phyloP scores from a whole-genome alignment of 2,797 vertebrate genomes.

The Buphagus erythrorhynchus region DNA sequence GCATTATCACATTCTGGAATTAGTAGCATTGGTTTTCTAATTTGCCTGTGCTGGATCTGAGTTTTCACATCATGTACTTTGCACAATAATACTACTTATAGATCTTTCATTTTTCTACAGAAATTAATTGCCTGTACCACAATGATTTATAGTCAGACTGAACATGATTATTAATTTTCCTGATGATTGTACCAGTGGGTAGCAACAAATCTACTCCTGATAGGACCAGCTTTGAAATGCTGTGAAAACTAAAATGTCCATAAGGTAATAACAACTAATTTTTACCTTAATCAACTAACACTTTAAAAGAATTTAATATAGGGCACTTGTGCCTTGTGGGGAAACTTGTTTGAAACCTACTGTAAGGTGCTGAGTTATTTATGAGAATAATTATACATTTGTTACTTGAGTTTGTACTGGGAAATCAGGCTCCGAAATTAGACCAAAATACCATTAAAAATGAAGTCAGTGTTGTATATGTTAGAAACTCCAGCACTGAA shows the following conservation, averaged over 20 bases:
- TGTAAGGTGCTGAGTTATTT: slow-evolving; percentile 85
- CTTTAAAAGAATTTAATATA: slow-evolving; percentile 90
- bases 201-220: slow-evolving; percentile 85
- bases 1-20: slow-evolving; percentile 64
- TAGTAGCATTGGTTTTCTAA: slow-evolving; percentile 72
- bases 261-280: slow-evolving; percentile 90
- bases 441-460: slow-evolving; percentile 70
- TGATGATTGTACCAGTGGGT: slow-evolving; percentile 95
- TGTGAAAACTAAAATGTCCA: slow-evolving; percentile 87
- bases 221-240: slow-evolving; percentile 84
- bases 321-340: slow-evolving; percentile 82
- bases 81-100: slow-evolving; percentile 89
- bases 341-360: slow-evolving; percentile 83
- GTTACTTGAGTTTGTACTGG: slow-evolving; percentile 81
- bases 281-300: slow-evolving; percentile 93
- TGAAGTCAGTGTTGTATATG: slow-evolving; percentile 59
- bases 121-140: slow-evolving; percentile 96
- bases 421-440: slow-evolving; percentile 79
- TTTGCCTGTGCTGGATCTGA: slow-evolving; percentile 75
- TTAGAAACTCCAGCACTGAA: slow-evolving; percentile 59
- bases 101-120: slow-evolving; percentile 86
- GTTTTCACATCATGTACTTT: slow-evolving; percentile 85
- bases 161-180: slow-evolving; percentile 97
- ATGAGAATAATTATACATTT: slow-evolving; percentile 87
- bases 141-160: slow-evolving; percentile 94